Conservation (phyloP, 2,888 invertebrate genomes). For the Eilema caniola region DNA sequence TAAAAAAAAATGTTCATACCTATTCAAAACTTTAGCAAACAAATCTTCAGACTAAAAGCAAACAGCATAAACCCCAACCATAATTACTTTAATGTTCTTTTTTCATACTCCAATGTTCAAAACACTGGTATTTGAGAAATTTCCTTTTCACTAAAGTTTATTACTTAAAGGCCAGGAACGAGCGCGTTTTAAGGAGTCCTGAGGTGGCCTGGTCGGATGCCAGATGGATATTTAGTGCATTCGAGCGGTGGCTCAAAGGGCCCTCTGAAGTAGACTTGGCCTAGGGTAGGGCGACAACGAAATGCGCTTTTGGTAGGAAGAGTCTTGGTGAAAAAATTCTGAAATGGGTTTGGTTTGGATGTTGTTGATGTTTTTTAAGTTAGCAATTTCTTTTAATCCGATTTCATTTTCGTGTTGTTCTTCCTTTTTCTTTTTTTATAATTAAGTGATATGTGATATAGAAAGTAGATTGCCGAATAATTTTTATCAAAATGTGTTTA, state of each 20-base stretch:
- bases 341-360: not conserved
- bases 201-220: conserved; percentile 13
- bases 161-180: conserved; percentile 64
- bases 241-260: conserved; percentile 74
- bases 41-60: conserved; percentile 13
- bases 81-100: conserved; percentile 23
- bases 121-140: conserved; percentile 44
- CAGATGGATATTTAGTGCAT: conserved; percentile 69
- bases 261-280: conserved; percentile 51
- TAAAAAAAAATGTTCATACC: not conserved
- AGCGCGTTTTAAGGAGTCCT: conserved; percentile 62
- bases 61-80: conserved; percentile 18
- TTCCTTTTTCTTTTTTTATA: not conserved
- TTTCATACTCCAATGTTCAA: conserved; percentile 28
- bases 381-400: not conserved
- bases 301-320: conserved; percentile 10
- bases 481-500: too few species aligned
- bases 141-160: conserved; percentile 61
- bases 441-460: too few species aligned
- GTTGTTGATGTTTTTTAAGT: not conserved
- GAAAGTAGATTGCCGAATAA: too few species aligned
- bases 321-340: not conserved
- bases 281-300: conserved; percentile 39
- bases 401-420: not conserved
- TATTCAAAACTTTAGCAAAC: not conserved